Evolutionary conservation across 1,140 invertebrate genomes (phyloP).

Genomic region (Calycopis cecrops): DNA sequence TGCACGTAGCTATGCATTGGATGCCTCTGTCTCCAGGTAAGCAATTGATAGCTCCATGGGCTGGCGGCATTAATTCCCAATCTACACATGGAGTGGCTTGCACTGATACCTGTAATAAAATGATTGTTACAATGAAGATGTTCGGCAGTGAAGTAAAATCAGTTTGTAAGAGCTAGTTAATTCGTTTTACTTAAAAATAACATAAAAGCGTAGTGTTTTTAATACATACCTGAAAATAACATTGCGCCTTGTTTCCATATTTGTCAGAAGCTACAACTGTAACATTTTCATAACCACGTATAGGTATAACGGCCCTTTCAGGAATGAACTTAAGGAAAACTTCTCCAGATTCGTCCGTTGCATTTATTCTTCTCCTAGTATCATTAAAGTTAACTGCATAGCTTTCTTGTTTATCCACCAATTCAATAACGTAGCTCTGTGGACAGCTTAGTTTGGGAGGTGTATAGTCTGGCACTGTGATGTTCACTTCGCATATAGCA

Average conservation of each 20-base stretch:
- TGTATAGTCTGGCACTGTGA: slow-evolving; percentile 94
- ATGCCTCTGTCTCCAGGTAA: slow-evolving; percentile 86
- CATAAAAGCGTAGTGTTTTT: slow-evolving; percentile 5
- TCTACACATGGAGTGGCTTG: slow-evolving; percentile 96
- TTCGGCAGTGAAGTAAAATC: too few relatives aligned
- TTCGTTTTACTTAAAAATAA: too few relatives aligned
- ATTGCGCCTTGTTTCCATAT: slow-evolving; percentile 91
- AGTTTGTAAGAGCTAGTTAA: too few relatives aligned
- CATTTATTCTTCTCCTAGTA: slow-evolving; percentile 88
- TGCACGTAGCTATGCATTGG: slow-evolving; percentile 94
- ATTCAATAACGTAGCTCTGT: slow-evolving; percentile 95
- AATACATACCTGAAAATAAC: slow-evolving; percentile 91
- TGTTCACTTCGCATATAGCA: slow-evolving; percentile 97
- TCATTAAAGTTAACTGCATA: slow-evolving; percentile 96
- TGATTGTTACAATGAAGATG: too few relatives aligned
- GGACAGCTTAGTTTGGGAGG: slow-evolving; percentile 96
- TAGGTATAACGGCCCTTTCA: slow-evolving; percentile 89
- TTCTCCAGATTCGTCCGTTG: slow-evolving; percentile 92
- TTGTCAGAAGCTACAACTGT: slow-evolving; percentile 93
- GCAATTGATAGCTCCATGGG: slow-evolving; percentile 92
- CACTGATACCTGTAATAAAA: slow-evolving; percentile 80
- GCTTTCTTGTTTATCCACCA: slow-evolving; percentile 92
- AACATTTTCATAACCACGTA: slow-evolving; percentile 95
- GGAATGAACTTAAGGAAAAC: slow-evolving; percentile 90
- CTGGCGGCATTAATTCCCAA: slow-evolving; percentile 92